Evolutionary conservation across 1,140 invertebrate species (phyloP), one percentile per base, ranked within the genome.

Genomic region (Anthonomus grandis): DNA sequence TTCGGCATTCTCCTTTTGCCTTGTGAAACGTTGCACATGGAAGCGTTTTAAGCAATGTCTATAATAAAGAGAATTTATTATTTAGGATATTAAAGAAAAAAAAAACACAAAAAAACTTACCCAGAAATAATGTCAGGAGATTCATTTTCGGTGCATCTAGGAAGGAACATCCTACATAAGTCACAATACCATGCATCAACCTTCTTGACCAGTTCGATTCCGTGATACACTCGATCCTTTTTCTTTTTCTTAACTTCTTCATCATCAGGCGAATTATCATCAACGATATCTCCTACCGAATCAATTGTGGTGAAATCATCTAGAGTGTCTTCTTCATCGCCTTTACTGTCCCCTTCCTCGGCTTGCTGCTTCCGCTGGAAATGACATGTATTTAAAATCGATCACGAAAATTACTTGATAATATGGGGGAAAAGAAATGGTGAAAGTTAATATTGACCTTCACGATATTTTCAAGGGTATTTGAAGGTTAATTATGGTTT

Each of bases 241-340:
- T 60, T 71, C 66, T 58, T 74, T 63, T 56, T 57, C 17, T 55
- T 57, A 45, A 67, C 78, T 13, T 79, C 81, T 47, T 79, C 81
- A 53, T 81, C 79, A 59, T 83, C 83, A 63, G 83, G 84, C 73
- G 73, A 73, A 57, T 72, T 70, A 63, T 71, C 64, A 39, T 27
- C 39, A 21, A 13, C 24, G 4, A 57, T 42, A 9, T 60, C 87
- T 76, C 90, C 88, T 15, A 87, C 86, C 15, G 87, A 89, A 73
- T 90, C 89, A 6, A 91, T 78, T 21, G 87, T 89, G 77, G 90
- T 87, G 64, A 90, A 90, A 68, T 90, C 89, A 46, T 90, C 87
- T 38, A 90, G 78, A 76, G 89, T 86, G 70, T 88, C 86, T 42
- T 86, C 84, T 57, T 87, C 86, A 64, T 84, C 59, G 13, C 62